Percentiles rank a stretch among this genome's conserved stretches.
Conservation (phyloP, 2,797 vertebrate species). For the Lacerta agilis region DNA sequence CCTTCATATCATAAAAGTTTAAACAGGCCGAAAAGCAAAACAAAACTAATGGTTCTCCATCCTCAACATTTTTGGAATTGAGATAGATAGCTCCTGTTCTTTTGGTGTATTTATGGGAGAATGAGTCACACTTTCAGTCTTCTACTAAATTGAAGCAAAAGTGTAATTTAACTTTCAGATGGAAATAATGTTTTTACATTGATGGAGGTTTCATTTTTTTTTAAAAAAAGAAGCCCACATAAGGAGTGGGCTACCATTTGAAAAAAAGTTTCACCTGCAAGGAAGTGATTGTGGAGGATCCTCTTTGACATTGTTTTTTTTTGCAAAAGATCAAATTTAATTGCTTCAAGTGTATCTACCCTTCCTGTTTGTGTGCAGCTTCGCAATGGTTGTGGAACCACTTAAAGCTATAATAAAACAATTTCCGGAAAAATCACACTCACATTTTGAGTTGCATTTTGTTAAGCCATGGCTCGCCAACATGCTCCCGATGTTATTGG, state of each 20-base stretch:
- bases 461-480: no score
- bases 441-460: no score
- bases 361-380: background rate
- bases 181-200: constrained; percentile 3
- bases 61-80: background rate
- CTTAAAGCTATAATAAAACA: no score
- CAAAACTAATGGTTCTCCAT: background rate
- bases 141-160: constrained; percentile 5
- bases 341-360: background rate
- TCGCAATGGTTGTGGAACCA: no score
- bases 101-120: background rate
- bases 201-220: background rate
- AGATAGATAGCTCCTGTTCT: constrained; percentile 6
- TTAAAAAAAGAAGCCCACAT: background rate
- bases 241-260: background rate
- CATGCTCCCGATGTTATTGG: no score
- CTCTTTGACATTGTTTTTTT: background rate
- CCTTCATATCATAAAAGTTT: constrained; percentile 26
- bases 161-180: constrained; percentile 12
- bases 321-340: background rate
- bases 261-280: background rate
- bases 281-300: background rate
- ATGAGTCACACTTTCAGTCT: constrained; percentile 13
- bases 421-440: no score
- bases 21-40: background rate